Conservation (phyloP, 2,113 vertebrate species). For the Thomomys bottae region DNA sequence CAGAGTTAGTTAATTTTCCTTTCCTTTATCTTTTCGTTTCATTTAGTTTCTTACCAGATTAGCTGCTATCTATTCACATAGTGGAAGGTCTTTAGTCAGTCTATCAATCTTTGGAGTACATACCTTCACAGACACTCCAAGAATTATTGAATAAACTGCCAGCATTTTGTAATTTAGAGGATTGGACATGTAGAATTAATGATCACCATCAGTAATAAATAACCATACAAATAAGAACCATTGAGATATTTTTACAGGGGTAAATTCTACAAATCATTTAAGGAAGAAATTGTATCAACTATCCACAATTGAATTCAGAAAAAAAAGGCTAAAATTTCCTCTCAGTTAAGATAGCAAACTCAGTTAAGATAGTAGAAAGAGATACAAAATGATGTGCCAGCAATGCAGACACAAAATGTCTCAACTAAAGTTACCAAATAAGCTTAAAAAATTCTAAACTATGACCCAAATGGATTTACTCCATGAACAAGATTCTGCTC, state of each 20-base stretch:
- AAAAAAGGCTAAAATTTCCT: neutral
- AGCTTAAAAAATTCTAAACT: neutral
- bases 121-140: accelerated
- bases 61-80: neutral
- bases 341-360: neutral
- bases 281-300: neutral
- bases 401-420: neutral
- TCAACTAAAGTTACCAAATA: neutral
- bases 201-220: neutral
- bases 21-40: neutral
- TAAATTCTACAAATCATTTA: neutral
- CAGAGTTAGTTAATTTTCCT: too few species aligned
- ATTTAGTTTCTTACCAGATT: neutral
- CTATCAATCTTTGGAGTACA: neutral
- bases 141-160: neutral
- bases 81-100: neutral
- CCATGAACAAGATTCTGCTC: neutral
- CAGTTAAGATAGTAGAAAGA: neutral
- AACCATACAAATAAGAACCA: neutral
- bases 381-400: neutral
- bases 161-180: neutral
- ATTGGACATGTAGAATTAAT: neutral
- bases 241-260: neutral
- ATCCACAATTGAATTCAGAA: neutral
- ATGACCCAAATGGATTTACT: neutral